Conservation (phyloP, 2,113 vertebrate genomes). For the Sardina pilchardus region DNA sequence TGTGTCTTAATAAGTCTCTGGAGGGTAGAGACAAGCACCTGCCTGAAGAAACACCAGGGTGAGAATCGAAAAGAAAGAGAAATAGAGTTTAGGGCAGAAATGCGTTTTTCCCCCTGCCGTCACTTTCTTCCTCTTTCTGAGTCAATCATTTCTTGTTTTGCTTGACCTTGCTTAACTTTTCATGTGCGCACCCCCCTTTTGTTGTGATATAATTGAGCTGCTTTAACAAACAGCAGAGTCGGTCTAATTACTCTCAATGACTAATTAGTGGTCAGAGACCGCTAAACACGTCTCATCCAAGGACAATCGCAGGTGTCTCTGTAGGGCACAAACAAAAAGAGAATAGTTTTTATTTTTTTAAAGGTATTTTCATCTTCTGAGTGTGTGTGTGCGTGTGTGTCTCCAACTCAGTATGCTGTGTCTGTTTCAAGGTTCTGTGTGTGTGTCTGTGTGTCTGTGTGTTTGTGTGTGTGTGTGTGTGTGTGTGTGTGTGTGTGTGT, state of each 20-base stretch:
- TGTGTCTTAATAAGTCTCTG: constrained; percentile 12
- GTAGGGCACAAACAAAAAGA: constrained; percentile 32
- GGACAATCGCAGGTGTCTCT: constrained; percentile 1
- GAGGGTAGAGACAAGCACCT: neutral
- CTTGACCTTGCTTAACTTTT: neutral
- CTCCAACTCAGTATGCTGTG: neutral
- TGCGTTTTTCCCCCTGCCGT: neutral
- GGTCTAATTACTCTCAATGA: constrained; percentile 41
- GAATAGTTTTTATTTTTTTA: constrained; percentile 24
- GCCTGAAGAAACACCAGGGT: neutral
- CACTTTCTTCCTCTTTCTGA: neutral
- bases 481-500: constrained; percentile 22
- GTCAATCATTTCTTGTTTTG: neutral
- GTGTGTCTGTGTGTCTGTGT: constrained; percentile 34
- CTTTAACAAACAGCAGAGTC: neutral
- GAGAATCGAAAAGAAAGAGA: neutral
- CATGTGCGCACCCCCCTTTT: neutral
- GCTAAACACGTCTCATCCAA: constrained; percentile 24
- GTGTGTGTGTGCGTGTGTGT: constrained; percentile 11
- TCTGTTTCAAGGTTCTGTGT: constrained; percentile 26
- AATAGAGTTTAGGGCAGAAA: neutral
- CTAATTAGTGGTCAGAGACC: constrained; percentile 35
- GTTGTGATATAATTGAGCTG: constrained; percentile 10
- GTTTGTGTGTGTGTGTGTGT: constrained; percentile 7
- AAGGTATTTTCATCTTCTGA: neutral